phyloP scores from a whole-genome alignment of 35 echinoderm and acorn worm species.

The Ophiothrix spiculata region DNA sequence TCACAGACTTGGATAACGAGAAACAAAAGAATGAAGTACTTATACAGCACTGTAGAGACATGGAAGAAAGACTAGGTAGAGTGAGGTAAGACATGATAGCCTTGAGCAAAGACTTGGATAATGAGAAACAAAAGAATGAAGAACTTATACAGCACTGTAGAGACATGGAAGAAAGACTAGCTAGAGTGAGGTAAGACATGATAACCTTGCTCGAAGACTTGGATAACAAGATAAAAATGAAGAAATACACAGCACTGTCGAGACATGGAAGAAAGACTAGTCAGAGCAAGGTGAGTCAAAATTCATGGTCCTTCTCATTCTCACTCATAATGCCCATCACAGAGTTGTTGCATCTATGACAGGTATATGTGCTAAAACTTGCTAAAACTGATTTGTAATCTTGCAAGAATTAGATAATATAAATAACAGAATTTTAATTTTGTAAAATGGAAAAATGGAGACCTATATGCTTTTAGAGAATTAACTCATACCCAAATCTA shows the following conservation, averaged over 20 bases:
- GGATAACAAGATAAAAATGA: neutral
- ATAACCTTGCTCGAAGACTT: neutral
- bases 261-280: neutral
- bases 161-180: neutral
- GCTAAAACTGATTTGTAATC: too few species aligned
- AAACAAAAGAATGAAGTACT: neutral
- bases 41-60: neutral
- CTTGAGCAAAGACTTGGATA: neutral
- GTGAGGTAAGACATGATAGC: neutral
- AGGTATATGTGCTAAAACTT: too few species aligned
- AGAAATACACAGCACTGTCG: neutral
- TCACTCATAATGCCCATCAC: too few species aligned
- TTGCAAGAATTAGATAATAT: too few species aligned
- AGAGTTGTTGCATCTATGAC: too few species aligned
- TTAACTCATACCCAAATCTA: too few species aligned
- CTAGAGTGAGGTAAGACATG: neutral
- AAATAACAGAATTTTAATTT: too few species aligned
- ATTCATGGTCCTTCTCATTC: too few species aligned
- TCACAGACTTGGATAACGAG: neutral
- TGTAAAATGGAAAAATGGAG: too few species aligned
- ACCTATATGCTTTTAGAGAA: too few species aligned
- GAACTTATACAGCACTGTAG: neutral
- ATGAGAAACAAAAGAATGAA: neutral
- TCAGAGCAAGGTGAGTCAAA: too few species aligned
- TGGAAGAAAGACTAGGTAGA: neutral